Conservation (phyloP, 2,888 invertebrate species). For the Hirudinaria manillensis region DNA sequence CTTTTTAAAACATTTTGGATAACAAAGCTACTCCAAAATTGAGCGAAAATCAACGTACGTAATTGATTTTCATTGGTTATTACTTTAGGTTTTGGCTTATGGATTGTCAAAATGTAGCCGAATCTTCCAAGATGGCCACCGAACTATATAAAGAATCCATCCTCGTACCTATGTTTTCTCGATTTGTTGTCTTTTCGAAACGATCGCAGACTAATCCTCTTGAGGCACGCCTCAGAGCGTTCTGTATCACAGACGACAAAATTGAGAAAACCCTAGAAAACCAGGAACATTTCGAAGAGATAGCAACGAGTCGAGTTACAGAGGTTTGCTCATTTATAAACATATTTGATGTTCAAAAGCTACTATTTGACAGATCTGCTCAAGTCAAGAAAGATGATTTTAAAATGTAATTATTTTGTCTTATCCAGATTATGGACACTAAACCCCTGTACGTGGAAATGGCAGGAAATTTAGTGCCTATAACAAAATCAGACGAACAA, state of each 20-base stretch:
- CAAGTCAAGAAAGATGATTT: neutral
- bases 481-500: constrained; percentile 91
- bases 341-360: neutral
- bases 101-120: constrained; percentile 89
- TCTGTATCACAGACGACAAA: constrained; percentile 99
- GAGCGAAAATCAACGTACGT: too few species aligned
- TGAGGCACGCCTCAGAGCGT: constrained; percentile 68
- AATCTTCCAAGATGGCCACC: constrained; percentile 97
- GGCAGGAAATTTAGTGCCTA: constrained; percentile 89
- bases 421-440: constrained; percentile 75
- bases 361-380: neutral
- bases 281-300: constrained; percentile 76
- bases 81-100: constrained; percentile 81
- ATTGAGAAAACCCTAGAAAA: constrained; percentile 94
- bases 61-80: neutral
- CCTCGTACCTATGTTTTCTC: constrained; percentile 98
- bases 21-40: too few species aligned
- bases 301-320: constrained; percentile 92
- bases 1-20: too few species aligned
- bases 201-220: constrained; percentile 59
- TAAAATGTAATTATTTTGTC: neutral
- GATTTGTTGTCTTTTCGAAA: constrained; percentile 97
- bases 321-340: constrained; percentile 64
- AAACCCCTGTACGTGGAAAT: constrained; percentile 92
- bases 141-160: constrained; percentile 96